These are phyloP conservation scores for Teleogryllus oceanicus DNA, from an alignment of 2,888 invertebrate species.

Conservation along the genomic window DNA sequence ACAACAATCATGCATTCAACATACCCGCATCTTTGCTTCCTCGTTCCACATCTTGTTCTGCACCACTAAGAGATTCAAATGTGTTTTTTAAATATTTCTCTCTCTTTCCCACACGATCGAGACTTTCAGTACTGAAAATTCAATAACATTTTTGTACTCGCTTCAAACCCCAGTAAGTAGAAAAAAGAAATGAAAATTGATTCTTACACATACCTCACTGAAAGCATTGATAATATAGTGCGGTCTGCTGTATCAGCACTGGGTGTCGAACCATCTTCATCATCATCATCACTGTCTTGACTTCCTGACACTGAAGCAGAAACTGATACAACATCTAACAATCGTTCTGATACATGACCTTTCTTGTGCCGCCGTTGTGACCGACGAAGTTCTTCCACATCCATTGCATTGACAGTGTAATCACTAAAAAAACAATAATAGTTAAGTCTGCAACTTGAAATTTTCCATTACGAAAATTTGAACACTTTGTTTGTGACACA, in stretches of 20 bases:
- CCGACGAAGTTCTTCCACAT: slow-evolving; percentile 76
- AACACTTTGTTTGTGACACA: background rate
- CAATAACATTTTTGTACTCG: background rate
- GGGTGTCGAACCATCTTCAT: slow-evolving; percentile 68
- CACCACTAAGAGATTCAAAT: slow-evolving; percentile 62
- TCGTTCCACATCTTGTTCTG: slow-evolving; percentile 51
- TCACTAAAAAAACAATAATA: slow-evolving; percentile 56
- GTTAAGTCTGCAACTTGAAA: background rate
- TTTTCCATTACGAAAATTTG: background rate
- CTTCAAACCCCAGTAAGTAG: background rate
- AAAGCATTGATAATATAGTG: slow-evolving; percentile 66
- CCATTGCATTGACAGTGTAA: slow-evolving; percentile 85
- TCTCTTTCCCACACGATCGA: slow-evolving; percentile 48
- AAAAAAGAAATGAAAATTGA: background rate
- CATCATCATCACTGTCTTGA: slow-evolving; percentile 69
- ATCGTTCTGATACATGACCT: slow-evolving; percentile 50
- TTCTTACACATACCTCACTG: slow-evolving; percentile 64
- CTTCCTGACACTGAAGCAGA: slow-evolving; percentile 54
- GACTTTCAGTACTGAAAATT: slow-evolving; percentile 46
- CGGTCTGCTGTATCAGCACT: slow-evolving; percentile 78
- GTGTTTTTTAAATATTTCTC: slow-evolving; percentile 49
- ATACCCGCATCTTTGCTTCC: slow-evolving; percentile 39
- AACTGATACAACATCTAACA: slow-evolving; percentile 45
- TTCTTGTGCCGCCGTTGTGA: slow-evolving; percentile 68
- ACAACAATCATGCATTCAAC: background rate